Percentiles rank a stretch among this genome's conserved stretches.
Conservation (phyloP, 2,113 vertebrate genomes). For the Scortum barcoo region DNA sequence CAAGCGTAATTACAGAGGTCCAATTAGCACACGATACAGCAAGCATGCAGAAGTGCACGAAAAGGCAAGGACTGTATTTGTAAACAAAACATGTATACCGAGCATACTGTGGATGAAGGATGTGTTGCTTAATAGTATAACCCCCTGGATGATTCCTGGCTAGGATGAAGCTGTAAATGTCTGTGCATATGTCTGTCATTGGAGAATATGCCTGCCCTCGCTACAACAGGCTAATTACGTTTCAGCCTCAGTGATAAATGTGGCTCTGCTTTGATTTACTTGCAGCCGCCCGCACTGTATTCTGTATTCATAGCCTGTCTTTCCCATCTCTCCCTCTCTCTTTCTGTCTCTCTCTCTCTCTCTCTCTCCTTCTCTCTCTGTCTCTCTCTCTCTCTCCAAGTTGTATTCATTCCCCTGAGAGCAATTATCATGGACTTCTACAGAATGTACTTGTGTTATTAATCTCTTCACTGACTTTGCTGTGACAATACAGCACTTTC, state of each 20-base stretch:
- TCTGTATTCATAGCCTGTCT: constrained; percentile 42
- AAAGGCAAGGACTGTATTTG: neutral
- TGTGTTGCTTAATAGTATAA: constrained; percentile 20
- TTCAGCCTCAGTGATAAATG: constrained; percentile 75
- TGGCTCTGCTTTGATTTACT: constrained; percentile 67
- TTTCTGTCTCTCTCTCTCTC: neutral
- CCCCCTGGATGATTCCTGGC: constrained; percentile 19
- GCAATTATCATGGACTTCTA: constrained; percentile 70
- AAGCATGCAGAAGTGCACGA: neutral
- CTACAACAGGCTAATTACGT: constrained; percentile 69
- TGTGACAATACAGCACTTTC: constrained; percentile 67
- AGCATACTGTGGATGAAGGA: constrained; percentile 11
- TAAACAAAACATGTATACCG: neutral
- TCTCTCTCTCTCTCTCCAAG: constrained; percentile 7
- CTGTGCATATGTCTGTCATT: constrained; percentile 49
- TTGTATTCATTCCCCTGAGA: constrained; percentile 62
- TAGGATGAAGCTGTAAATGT: constrained; percentile 63
- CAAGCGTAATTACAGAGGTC: neutral
- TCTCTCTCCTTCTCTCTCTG: neutral
- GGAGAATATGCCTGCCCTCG: constrained; percentile 53
- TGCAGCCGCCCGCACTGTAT: constrained; percentile 38
- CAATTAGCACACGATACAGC: neutral
- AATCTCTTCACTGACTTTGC: constrained; percentile 63
- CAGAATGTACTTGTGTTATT: constrained; percentile 66
- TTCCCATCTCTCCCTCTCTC: neutral